Evolutionary conservation across 2,888 invertebrate species (phyloP), one percentile per base, ranked within the genome.

Genomic region (Lasioglossum leucozonium): DNA sequence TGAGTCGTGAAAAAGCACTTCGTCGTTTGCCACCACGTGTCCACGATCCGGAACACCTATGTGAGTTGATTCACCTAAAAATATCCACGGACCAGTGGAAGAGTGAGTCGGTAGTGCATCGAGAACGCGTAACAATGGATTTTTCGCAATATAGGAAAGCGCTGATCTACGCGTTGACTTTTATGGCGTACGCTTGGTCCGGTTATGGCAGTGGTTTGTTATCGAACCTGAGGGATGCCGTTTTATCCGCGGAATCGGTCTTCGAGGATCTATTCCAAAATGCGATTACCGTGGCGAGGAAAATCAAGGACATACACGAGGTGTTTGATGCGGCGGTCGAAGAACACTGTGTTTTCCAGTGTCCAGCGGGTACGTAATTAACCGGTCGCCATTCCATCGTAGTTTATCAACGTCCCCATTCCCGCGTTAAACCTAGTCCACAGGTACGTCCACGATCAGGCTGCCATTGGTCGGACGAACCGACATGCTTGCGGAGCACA

Each of bases 311-410:
- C 22, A 96, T 98, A 75, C 97, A 98, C 92, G 98, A 98, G 91
- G 96, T 98, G 8, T 97, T 98, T 91, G 97, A 98, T 95, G 97
- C 98, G 4, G 98, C 98, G 26, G 97, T 98, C 2, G 98, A 98
- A 91, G 98, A 98, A 94, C 96, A 97, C 81, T 98, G 98, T 91
- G 94, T 97, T 82, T 98, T 96, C 94, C 96, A 96, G 81, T 98
- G 98, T 93, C 97, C 97, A 40, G 96, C 96, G 94, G 97, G 98
- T 97, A 79, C 3, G 71, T 71, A 16, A 40, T 67, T 82, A 84
- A 77, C 82, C 83, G 73, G 47, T 55, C 13, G 22, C 74, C 40
- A 22, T 62, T 40, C 4, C 26, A 18, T 47, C 67, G 16, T n/a
- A 26, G 11, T 65, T 51, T 11, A 2, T 22, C 10, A 67, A 30